Evolutionary conservation across 2,888 invertebrate species (phyloP).

Genomic region (Eumerus sabulonum): DNA sequence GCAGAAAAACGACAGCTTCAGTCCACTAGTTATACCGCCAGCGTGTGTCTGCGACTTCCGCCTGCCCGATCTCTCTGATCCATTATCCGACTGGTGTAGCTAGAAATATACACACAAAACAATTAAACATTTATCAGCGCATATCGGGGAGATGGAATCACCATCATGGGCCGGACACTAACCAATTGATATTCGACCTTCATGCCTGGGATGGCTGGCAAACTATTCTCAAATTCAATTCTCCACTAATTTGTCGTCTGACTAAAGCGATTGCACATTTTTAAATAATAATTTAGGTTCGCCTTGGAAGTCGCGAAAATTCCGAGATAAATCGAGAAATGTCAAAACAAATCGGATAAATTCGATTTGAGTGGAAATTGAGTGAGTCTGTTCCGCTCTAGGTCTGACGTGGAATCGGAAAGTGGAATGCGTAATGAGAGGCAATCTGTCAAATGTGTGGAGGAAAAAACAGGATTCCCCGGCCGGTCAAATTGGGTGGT

Average conservation of each 20-base stretch:
- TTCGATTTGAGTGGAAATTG: too few species aligned
- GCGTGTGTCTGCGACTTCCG: slow-evolving; percentile 72
- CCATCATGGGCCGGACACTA: slow-evolving; percentile 25
- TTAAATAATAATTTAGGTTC: slow-evolving; percentile 2
- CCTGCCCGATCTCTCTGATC: slow-evolving; percentile 70
- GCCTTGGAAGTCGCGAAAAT: not conserved
- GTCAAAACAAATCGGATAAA: slow-evolving; percentile 33
- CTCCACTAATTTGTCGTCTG: slow-evolving; percentile 3
- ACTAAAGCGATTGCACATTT: slow-evolving; percentile 6
- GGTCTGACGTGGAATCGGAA: too few species aligned
- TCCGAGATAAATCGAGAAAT: not conserved
- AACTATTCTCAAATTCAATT: slow-evolving; percentile 13
- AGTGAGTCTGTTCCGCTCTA: too few species aligned
- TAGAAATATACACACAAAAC: slow-evolving; percentile 32
- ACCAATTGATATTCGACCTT: slow-evolving; percentile 75
- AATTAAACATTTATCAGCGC: not conserved
- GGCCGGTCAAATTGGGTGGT: too few species aligned
- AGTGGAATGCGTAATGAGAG: too few species aligned
- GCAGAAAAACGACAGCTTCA: slow-evolving; percentile 78
- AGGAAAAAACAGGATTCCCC: too few species aligned
- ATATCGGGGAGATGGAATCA: slow-evolving; percentile 15
- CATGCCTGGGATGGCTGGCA: slow-evolving; percentile 70
- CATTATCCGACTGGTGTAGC: slow-evolving; percentile 72
- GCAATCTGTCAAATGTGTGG: too few species aligned
- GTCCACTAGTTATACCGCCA: slow-evolving; percentile 73